Base-by-base conservation (phyloP, 2,113 vertebrate genomes). In the Dipodomys stephensi region DNA sequence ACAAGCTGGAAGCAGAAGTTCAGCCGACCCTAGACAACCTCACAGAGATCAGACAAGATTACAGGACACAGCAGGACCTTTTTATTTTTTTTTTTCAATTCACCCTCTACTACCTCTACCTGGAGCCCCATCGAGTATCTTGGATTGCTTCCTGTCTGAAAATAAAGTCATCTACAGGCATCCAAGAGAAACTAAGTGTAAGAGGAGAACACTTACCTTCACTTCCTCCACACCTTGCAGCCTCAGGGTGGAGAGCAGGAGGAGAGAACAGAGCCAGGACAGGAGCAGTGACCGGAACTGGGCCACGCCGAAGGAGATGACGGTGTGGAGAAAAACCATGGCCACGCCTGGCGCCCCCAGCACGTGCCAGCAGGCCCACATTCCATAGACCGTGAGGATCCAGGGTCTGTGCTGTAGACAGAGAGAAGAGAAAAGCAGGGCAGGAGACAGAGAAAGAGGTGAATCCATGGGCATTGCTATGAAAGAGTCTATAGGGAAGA, bases 171-270 rank as follows among this genome's bases (percentile, higher is more conserved):
- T 23, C 23, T 8, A 1, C 35, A 0, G 9, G 4, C 20, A 60
- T 15, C 7, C 18, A 15, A 53, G 32, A 32, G 60, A 62, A 39
- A 28, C 32, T 4, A 18, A 49, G 49, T 19, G 30, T 13, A 35
- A 32, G 65, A 32, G 28, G 10, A 1, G 77, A 18, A n/a, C n/a
- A 67, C 92, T 97, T 97, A 99, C 99, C 99, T 99, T 99, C 13
- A 99, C 90, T 89, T 99, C 98, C 96, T 99, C 99, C 91, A 99
- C 94, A 4, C 97, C 95, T n/a, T 98, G 97, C 86, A 99, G 95
- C 87, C 98, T 98, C 67, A 99, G 97, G 0, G 98, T 99, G 84
- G 97, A 98, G 3, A 99, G 98, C 87, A 99, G 97, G 78, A 99
- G 74, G 79, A 99, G 97, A 65, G 98, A 98, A 77, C 98, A 99